These are phyloP conservation scores for Barypeithes pellucidus DNA, from an alignment of 2,888 invertebrate genomes.

Conservation along the genomic window DNA sequence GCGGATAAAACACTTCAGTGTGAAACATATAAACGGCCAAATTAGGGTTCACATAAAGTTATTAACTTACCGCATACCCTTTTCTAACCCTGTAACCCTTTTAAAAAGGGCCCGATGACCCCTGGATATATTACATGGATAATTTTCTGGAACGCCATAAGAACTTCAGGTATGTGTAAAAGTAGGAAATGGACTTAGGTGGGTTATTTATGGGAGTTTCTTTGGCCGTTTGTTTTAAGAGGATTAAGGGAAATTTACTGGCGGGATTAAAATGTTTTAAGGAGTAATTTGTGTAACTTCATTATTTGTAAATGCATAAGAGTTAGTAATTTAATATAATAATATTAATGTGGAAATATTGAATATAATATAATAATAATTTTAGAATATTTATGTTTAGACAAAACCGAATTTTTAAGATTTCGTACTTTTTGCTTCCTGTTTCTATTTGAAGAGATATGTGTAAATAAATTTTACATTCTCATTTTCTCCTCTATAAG, in stretches of 20 bases:
- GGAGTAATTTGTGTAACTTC: no score
- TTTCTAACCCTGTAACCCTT: constrained; percentile 35
- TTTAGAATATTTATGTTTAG: no score
- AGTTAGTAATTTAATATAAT: no score
- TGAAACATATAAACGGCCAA: constrained; percentile 39
- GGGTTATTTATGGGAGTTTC: constrained; percentile 29
- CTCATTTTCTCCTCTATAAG: no score
- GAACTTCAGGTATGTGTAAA: constrained; percentile 34
- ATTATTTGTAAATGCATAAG: no score
- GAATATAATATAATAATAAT: no score
- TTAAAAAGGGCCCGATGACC: constrained; percentile 27
- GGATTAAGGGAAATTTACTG: constrained; percentile 16
- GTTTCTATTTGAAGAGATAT: no score
- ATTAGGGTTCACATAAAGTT: constrained; percentile 39
- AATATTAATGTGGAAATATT: no score
- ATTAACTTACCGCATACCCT: constrained; percentile 40
- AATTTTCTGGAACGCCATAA: constrained; percentile 16
- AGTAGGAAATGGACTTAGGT: constrained; percentile 19
- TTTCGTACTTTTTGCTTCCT: no score
- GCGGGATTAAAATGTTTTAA: not conserved
- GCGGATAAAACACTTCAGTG: constrained; percentile 19
- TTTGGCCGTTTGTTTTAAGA: constrained; percentile 18
- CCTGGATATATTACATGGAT: constrained; percentile 25
- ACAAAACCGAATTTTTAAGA: no score
- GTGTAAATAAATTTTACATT: no score